Base-by-base conservation (phyloP, 2,888 invertebrate genomes). In the Leptinotarsa haldemani region DNA sequence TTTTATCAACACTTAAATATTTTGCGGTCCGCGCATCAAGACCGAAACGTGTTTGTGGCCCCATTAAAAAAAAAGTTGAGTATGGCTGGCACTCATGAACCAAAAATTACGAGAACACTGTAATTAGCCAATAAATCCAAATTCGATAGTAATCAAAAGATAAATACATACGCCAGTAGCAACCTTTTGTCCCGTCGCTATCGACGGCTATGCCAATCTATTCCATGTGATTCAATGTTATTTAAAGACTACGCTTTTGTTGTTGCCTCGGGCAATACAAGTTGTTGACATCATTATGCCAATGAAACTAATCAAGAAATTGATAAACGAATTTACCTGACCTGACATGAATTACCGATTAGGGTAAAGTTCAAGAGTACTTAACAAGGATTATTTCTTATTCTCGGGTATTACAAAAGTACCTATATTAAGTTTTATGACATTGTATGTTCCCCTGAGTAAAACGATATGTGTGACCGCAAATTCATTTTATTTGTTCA, bases 231-330 rank as follows among this genome's bases (percentile, higher is more conserved):
- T 48, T 69, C 65, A 71, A 61, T 66, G 66, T 74, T 74, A 74
- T 74, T 67, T 47, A 67, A 66, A 58, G 73, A 56, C 47, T 68
- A 53, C 50, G 56, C 63, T 63, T 63, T 70, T 56, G 69, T 65
- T 56, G 16, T 7, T 20, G 30, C 69, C 64, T 47, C 47, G 22
- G 47, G 70, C 64, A n/a, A 20, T 70, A 67, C 64, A 70, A 70
- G 67, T 20, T 46, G 67, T 61, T 74, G 67, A 70, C 74, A 74
- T 74, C 74, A 74, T 70, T 73, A 70, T 74, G 74, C 64, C 67
- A 66, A 74, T 70, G 46, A 40, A 25, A 56, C 40, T 30, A 47
- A 48, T 69, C 20, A 16, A n/a, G 40, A 56, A 30, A 48, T 56
- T 68, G 67, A 71, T 74, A 73, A 56, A 56, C 56, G 56, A 56